phyloP scores from a whole-genome alignment of 2,888 invertebrate species.

The Caenorhabditis afra region DNA sequence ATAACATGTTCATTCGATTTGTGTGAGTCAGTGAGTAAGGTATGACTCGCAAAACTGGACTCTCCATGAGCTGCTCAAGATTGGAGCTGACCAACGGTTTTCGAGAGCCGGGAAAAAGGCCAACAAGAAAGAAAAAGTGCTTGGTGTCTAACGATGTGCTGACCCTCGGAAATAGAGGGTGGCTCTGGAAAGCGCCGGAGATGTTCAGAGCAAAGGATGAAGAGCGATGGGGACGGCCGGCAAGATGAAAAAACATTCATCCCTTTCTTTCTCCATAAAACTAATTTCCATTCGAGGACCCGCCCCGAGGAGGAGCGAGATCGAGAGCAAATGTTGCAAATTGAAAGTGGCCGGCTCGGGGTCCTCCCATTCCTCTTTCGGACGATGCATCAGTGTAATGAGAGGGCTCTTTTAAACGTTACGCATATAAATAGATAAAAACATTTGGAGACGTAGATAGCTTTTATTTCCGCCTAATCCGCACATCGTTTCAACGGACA shows the following conservation, averaged over 20 bases:
- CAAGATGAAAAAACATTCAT: slow-evolving; percentile 40
- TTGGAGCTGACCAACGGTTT: too few species aligned
- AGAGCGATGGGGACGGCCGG: slow-evolving; percentile 7
- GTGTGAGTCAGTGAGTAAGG: not conserved
- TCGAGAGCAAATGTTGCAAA: slow-evolving; percentile 52
- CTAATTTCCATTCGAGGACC: slow-evolving; percentile 50
- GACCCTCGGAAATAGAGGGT: slow-evolving; percentile 30
- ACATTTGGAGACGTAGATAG: slow-evolving; percentile 3
- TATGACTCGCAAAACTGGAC: too few species aligned
- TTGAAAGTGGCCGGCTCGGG: slow-evolving; percentile 47
- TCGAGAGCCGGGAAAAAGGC: too few species aligned
- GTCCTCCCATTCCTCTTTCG: slow-evolving; percentile 7
- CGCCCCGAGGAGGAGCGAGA: slow-evolving; percentile 30
- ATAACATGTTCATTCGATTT: slow-evolving; percentile 35
- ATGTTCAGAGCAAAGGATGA: slow-evolving; percentile 22
- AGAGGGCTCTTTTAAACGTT: slow-evolving; percentile 25
- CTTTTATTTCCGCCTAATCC: slow-evolving; percentile 23
- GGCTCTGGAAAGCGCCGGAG: slow-evolving; percentile 10
- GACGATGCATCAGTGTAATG: slow-evolving; percentile 36
- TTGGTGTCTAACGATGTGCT: slow-evolving; percentile 12
- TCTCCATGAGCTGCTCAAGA: too few species aligned
- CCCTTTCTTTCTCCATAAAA: slow-evolving; percentile 39
- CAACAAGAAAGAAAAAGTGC: not conserved
- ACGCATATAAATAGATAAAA: slow-evolving; percentile 41
- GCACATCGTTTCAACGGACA: not conserved